Base-by-base conservation (phyloP, 1,140 invertebrate genomes). In the Macrobrachium rosenbergii region DNA sequence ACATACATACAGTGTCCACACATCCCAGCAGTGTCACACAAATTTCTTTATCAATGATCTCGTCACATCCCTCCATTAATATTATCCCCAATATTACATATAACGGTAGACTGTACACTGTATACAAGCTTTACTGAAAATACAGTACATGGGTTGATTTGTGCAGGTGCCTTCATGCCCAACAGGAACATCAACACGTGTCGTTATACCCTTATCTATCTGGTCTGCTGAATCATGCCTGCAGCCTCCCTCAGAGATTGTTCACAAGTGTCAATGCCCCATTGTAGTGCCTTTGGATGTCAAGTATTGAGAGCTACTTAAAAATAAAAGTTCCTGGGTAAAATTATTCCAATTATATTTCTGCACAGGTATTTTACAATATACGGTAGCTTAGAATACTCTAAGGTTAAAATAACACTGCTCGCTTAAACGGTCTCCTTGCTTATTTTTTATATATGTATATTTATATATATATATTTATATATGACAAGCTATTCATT, bases 41-140 rank as follows among this genome's bases (percentile, higher is more conserved):
- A 73, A 82, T 58, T 82, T 59, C 58, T 23, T 62, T 64, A 28
- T 14, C 60, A 62, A 73, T 43, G 63, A 52, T 83, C 72, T 73
- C 52, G 28, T 72, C 64, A 72, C 45, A 82, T 82, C 43, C 59
- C 64, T 82, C 52, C 19, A 43, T 63, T 82, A 82, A 23, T 58
- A 52, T 58, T 82, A 73, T 52, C 43, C 67, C 43, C 52, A 82
- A 64, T 59, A 83, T 76, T 76, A 83, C 82, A 83, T 28, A 37
- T 45, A 43, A 76, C 62, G 23, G 82, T 76, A 43, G 73, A 73
- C 72, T 83, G 82, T 83, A 83, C 82, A 83, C 58, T 83, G 82
- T 83, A 77, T 83, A 83, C 82, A 83, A 83, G 69, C 67, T 72
- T 75, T 62, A 83, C 73, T 77, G 72, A 83, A 60, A 83, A 83